Evolutionary conservation across 2,888 invertebrate species (phyloP), one percentile per base, ranked within the genome.

Genomic region (Glaucopsyche alexis): DNA sequence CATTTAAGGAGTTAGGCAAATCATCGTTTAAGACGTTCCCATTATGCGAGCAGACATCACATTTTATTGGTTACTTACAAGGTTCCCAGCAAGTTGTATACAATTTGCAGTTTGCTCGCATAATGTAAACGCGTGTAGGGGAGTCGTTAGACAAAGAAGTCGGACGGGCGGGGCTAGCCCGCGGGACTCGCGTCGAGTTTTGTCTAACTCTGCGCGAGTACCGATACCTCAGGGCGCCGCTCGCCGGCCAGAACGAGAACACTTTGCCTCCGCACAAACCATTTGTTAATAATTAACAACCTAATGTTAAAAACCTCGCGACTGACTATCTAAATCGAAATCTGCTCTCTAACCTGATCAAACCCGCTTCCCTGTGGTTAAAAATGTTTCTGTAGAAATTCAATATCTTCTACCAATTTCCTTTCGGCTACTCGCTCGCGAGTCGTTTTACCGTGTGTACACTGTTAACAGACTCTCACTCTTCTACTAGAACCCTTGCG

Each of bases 1-100:
- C 91, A 97, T 97, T 93, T 97, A 97, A 95, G 60, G 60, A 60
- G 60, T 7, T 19, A 7, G 60, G 29, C 29, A 19, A 11, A 8
- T 29, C 29, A 29, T 60, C 19, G 52, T 55, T 13, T 9, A 9
- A 7, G 2, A 29, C 60, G 60, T 13, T 60, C 7, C 60, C 60
- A 13, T 38, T 2, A 29, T 29, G 38, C 29, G 60, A 38, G 6
- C 60, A 4, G 2, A 1, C 19, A 29, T 29, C 2, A 29, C 0
- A 29, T 29, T 29, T 29, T 47, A 13, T 13, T 13, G 47, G 47
- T 47, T 1, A 11, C 1, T 13, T 47, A 42, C 42, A 8, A 42
- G 47, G 47, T 47, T 9, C 13, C 9, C 2, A 9, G 47, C 47
- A 11, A 47, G 9, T 47, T 9, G 42, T 8, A 42, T 8, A 7